phyloP scores from a whole-genome alignment of 2,113 vertebrate genomes.

The Fregata magnificens region DNA sequence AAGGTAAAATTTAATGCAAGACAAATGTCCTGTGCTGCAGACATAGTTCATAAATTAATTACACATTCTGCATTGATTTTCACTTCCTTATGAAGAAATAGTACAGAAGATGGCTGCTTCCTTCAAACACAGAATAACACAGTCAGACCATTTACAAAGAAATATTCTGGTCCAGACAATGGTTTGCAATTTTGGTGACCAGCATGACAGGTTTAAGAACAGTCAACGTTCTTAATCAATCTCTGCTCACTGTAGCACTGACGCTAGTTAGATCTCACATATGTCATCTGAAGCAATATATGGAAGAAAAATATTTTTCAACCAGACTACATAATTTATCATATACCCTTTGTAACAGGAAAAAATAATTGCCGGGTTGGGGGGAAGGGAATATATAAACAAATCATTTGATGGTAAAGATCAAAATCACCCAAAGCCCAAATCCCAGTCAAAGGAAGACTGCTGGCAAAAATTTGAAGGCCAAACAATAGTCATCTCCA shows the following conservation, averaged over 20 bases:
- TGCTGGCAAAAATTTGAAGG: background rate
- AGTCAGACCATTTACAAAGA: background rate
- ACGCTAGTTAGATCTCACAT: background rate
- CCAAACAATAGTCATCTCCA: background rate
- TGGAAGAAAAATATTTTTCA: constrained; percentile 23
- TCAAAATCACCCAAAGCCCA: background rate
- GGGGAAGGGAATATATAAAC: no score
- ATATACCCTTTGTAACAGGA: background rate
- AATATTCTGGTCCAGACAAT: background rate
- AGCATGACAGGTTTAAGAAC: background rate
- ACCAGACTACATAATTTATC: background rate
- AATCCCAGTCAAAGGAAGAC: background rate
- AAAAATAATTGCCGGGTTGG: background rate
- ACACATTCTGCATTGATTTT: background rate
- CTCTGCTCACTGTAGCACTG: background rate
- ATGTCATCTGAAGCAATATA: background rate
- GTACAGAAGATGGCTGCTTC: background rate
- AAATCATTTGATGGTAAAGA: background rate
- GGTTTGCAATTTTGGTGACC: background rate
- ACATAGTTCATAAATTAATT: background rate
- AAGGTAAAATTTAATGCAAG: background rate
- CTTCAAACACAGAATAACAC: background rate
- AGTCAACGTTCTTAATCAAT: background rate
- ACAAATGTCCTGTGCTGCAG: background rate
- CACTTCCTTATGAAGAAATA: background rate